Evolutionary conservation across 2,888 invertebrate genomes (phyloP), one percentile per base, ranked within the genome.

Genomic region (Lasius platythorax): DNA sequence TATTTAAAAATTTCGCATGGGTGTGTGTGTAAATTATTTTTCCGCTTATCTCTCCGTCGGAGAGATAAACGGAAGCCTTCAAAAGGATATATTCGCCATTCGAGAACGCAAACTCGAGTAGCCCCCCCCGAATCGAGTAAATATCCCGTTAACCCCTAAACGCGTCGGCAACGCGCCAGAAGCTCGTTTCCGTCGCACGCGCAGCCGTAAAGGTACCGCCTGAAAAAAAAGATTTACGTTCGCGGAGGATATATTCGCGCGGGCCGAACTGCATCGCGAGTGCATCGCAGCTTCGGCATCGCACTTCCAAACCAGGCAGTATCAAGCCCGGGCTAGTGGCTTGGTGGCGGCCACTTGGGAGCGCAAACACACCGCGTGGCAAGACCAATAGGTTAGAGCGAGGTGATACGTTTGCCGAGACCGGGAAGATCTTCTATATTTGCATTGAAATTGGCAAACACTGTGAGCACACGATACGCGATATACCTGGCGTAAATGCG

Each of bases 171-270:
- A 78, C n/a, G 56, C 72, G 78, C 78, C 76, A 53, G 28, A 66
- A 76, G 78, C 78, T n/a, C 56, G 61, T 61, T 23, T 43, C 58
- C 43, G 43, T 33, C 79, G 73, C 61, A 23, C 28, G 18, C 30
- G 12, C 43, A 23, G 30, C 33, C 58, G 73, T 43, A 58, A 58
- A 72, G 79, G 23, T 58, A 53, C 15, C 37, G 37, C 37, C 53
- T 6, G 90, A 97, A 97, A 96, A 96, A 97, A 97, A 97, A 95
- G 87, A 88, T 73, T 73, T 74, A 73, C 78, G 74, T 50, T 53
- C 56, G 50, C 64, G 64, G 67, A 64, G 33, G 30, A 68, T 68
- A 43, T 53, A 61, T 83, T 67, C 68, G 53, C 8, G 53, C n/a
- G 64, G 43, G 43, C 81, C 67, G 79, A 87, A 75, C 75, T 64